phyloP scores from a whole-genome alignment of 2,797 vertebrate genomes.

The Pipistrellus nathusii region DNA sequence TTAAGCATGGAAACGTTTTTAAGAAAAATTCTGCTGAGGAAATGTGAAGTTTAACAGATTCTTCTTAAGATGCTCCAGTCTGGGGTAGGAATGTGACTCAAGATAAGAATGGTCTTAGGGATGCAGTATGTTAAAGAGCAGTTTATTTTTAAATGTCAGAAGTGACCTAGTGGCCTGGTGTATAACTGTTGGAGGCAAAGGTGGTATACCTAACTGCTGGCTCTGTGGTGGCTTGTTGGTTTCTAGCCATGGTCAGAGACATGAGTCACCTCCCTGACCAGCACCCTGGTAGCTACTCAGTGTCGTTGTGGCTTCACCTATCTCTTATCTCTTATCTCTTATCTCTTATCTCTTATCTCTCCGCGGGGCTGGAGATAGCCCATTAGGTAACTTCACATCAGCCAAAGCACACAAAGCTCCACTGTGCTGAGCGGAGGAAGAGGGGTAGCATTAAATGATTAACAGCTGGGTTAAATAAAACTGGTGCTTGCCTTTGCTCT shows the following conservation, averaged over 20 bases:
- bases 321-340: too few species aligned
- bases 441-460: background rate
- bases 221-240: background rate
- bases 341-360: background rate
- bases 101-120: background rate
- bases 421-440: background rate
- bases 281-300: background rate
- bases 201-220: background rate
- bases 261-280: background rate
- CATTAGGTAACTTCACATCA: background rate
- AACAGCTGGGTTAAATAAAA: background rate
- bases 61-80: background rate
- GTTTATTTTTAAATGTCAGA: background rate
- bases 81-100: background rate
- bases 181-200: background rate
- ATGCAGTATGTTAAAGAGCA: background rate
- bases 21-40: background rate
- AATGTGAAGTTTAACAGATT: background rate
- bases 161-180: background rate
- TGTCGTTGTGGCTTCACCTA: background rate
- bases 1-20: background rate
- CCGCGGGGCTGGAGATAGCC: background rate
- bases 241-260: background rate
- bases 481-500: slow-evolving; percentile 27
- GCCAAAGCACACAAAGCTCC: background rate